phyloP scores from a whole-genome alignment of 2,797 vertebrate genomes.

The Sylvia borin region DNA sequence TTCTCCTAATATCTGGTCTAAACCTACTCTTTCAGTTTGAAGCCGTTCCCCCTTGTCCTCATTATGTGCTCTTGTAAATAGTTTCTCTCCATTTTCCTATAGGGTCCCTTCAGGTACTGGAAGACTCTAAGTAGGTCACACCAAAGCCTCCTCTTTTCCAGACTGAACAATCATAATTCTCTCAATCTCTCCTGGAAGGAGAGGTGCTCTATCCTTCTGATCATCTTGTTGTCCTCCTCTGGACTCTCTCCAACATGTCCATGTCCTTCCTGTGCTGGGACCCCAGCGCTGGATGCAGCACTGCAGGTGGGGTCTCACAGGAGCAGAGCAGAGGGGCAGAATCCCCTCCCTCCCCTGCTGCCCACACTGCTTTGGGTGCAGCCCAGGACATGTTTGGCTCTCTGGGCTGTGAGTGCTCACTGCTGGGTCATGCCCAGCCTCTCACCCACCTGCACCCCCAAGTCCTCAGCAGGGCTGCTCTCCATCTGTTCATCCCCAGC shows the following conservation, averaged over 20 bases:
- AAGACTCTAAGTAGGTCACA: not conserved
- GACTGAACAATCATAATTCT: not conserved
- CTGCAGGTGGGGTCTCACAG: not conserved
- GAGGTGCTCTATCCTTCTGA: no score
- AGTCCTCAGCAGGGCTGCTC: not conserved
- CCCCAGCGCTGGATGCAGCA: not conserved
- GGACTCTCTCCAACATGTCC: fast-evolving
- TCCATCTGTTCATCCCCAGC: not conserved
- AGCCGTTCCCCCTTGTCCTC: not conserved
- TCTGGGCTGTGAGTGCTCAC: not conserved
- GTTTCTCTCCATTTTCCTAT: not conserved
- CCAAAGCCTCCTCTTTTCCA: not conserved
- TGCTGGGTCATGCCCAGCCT: not conserved
- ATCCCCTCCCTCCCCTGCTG: not conserved
- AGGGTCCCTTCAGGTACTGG: not conserved
- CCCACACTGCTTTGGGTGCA: not conserved
- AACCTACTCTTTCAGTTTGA: not conserved
- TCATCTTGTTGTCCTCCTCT: not conserved
- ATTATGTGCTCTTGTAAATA: not conserved
- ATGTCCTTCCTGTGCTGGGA: not conserved
- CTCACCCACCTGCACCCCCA: fast-evolving
- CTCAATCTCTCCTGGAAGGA: not conserved
- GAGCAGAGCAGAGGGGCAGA: not conserved
- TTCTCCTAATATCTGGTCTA: not conserved
- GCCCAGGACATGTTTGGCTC: not conserved